Percentiles rank a stretch among this genome's conserved stretches.
These are phyloP conservation scores for Acromyrmex echinatior DNA, from an alignment of 1,140 invertebrate genomes.

Conservation along the genomic window DNA sequence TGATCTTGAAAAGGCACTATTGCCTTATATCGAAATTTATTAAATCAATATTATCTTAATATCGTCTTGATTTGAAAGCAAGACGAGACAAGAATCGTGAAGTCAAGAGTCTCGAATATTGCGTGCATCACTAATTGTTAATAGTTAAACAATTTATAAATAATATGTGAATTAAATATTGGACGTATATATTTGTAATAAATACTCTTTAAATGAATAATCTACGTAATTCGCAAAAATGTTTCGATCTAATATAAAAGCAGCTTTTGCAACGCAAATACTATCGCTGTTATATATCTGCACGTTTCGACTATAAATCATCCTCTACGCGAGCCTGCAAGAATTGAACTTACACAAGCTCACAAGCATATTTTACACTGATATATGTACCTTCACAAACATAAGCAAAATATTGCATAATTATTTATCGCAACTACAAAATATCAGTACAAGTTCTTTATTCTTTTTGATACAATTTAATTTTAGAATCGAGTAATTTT, in stretches of 20 bases:
- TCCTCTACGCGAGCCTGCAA: background rate
- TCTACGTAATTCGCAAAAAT: background rate
- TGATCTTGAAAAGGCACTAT: no score
- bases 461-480: background rate
- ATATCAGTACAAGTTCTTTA: background rate
- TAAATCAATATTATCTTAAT: no score
- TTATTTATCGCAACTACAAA: constrained; percentile 17
- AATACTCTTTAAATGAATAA: constrained; percentile 14
- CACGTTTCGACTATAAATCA: constrained; percentile 51
- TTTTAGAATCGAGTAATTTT: background rate
- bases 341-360: constrained; percentile 36
- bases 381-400: constrained; percentile 22
- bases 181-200: background rate
- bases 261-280: background rate
- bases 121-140: no score
- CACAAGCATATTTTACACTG: constrained; percentile 30
- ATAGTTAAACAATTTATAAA: background rate
- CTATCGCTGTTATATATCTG: background rate
- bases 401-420: constrained; percentile 36
- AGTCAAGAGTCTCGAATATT: no score
- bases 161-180: background rate
- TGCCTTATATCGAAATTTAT: no score
- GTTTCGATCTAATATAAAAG: background rate
- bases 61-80: no score
- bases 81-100: no score